Base-by-base conservation (phyloP, 2,797 vertebrate species). In the Meriones psammophilus region DNA sequence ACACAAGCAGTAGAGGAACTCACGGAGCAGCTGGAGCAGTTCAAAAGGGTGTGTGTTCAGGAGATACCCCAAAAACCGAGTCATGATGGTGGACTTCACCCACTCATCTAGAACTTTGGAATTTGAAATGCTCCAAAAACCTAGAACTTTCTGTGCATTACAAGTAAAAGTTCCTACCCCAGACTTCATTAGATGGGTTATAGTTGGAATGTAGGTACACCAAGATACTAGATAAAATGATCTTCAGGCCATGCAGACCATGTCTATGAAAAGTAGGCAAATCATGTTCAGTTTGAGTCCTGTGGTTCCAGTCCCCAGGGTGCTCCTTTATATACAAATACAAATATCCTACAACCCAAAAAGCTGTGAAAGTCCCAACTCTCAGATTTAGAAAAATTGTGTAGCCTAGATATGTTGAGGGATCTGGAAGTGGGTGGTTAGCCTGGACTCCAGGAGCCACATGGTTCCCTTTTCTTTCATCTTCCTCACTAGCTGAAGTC, bases 1-100 rank as follows among this genome's bases (percentile, higher is more conserved):
- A 99, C 99, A 0, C 99, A 99, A 97, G 99, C 97, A 0, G 98
- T 99, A 97, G 99, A 99, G 96, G 99, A 99, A 96, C 99, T 99
- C 94, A 99, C 99, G 0, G 99, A 99, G 92, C 99, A 99, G 98
- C 98, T 99, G 96, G 99, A 99, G 96, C 99, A 99, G 98, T 99
- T 99, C 91, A 99, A 99, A 98, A 98, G 99, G 98, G 99, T 99
- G 97, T 92, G 66, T 30, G 10, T 14, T 0, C 12, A 3, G 0
- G 18, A 4, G 66, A 71, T 8, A 1, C 14, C 20, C 1, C n/a
- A 0, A 4, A 8, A 2, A 0, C 36, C 13, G 46, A 26, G 3
- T 42, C 56, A 17, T 0, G 2, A 17, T 18, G 3, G 1, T 26
- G 0, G 79, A 15, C 26, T 60, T 86, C 22, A 36, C 36, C 62